Percentiles rank a stretch among this genome's conserved stretches.
phyloP scores from a whole-genome alignment of 2,113 vertebrate species.

The Periophthalmodon schlosseri region DNA sequence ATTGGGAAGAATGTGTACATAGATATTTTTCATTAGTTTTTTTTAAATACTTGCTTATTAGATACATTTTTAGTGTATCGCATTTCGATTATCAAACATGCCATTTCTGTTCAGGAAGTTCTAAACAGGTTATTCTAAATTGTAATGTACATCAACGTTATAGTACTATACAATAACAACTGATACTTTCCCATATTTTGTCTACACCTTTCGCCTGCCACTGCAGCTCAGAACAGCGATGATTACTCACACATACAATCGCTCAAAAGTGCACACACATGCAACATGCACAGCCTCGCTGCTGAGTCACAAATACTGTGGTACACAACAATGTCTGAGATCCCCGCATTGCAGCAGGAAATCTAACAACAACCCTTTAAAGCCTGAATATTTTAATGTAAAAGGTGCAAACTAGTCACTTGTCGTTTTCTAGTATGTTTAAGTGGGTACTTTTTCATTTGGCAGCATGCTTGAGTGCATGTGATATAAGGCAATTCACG shows the following conservation, averaged over 20 bases:
- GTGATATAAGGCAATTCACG: not conserved
- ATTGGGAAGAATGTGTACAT: no score
- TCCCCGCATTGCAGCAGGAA: slow-evolving; percentile 46
- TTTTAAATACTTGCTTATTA: no score
- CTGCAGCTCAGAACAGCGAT: not conserved
- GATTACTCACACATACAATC: slow-evolving; percentile 12
- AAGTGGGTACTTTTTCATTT: not conserved
- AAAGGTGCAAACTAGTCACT: not conserved
- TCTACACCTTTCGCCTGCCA: slow-evolving; percentile 5
- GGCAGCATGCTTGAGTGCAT: not conserved
- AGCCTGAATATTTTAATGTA: not conserved
- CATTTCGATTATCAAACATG: no score
- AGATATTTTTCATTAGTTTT: no score
- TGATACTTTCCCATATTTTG: not conserved
- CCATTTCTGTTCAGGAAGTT: no score
- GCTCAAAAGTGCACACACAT: slow-evolving; percentile 15
- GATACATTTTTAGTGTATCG: no score
- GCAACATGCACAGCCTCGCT: slow-evolving; percentile 22
- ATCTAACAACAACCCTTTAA: slow-evolving; percentile 26
- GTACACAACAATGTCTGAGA: slow-evolving; percentile 35
- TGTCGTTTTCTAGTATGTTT: not conserved
- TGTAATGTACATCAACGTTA: not conserved
- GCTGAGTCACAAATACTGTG: slow-evolving; percentile 44
- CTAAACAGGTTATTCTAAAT: not conserved
- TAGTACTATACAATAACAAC: not conserved